Base-by-base conservation (phyloP, 2,888 invertebrate species). In the Theretra japonica region DNA sequence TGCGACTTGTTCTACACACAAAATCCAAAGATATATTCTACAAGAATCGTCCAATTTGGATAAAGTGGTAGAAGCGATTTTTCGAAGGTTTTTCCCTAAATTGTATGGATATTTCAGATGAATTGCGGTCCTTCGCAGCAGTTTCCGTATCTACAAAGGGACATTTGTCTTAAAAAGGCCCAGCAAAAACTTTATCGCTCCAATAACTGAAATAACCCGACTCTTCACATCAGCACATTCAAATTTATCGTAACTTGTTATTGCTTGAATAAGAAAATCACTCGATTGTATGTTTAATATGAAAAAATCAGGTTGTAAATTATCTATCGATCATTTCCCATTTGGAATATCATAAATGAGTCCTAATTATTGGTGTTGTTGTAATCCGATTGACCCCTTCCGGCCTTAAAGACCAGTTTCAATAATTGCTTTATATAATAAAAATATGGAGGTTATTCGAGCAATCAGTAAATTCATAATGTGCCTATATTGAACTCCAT, bases 41-140 rank as follows among this genome's bases (percentile, higher is more conserved):
- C 88, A 87, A 88, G 88, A 91, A 90, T 91, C 88, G 90, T 92
- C 91, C 92, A 92, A 93, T 94, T 93, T 91, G 85, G 88, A 88
- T 87, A 91, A 92, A 93, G 92, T 93, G 90, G 88, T 85, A 87
- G 86, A 89, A 90, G 87, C 88, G 87, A 89, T 88, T 91, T 86
- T 93, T 93, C 91, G 91, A 92, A 90, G 81, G 88, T 87, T 87
- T 83, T 87, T 83, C 83, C 88, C 87, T 87, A 91, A 91, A 92
- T 91, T 91, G 90, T 91, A 91, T 90, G 90, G 90, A 90, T 92
- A 91, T 94, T 93, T 92, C 87, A 91, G 91, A 93, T 92, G 93
- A 92, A 94, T 94, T 87, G 89, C 85, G 87, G 86, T 88, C 88
- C 88, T 89, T 85, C 87, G 86, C 85, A 85, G 86, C 86, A 88